These are phyloP conservation scores for Mamestra brassicae DNA, from an alignment of 2,888 invertebrate genomes.

Conservation along the genomic window DNA sequence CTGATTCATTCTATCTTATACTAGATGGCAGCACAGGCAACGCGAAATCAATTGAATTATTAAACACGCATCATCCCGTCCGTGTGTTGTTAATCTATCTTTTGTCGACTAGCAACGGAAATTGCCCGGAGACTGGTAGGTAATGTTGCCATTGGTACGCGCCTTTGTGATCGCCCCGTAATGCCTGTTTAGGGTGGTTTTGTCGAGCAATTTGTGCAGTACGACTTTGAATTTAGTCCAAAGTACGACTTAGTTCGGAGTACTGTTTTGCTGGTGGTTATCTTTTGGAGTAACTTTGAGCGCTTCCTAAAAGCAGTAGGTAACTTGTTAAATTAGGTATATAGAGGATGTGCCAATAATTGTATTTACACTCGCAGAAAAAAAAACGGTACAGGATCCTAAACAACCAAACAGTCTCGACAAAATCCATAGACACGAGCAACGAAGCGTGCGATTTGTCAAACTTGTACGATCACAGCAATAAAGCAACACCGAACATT, in stretches of 20 bases:
- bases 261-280: conserved; percentile 21
- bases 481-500: conserved; percentile 51
- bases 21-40: conserved; percentile 37
- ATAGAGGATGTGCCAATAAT: background rate
- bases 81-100: conserved; percentile 81
- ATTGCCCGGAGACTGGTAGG: conserved; percentile 68
- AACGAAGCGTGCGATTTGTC: conserved; percentile 46
- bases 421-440: conserved; percentile 23
- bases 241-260: conserved; percentile 27
- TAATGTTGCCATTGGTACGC: conserved; percentile 62
- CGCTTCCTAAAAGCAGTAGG: background rate
- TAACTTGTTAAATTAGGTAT: background rate
- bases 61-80: conserved; percentile 73
- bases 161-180: conserved; percentile 55
- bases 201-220: conserved; percentile 54
- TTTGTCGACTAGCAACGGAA: conserved; percentile 76
- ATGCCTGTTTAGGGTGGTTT: conserved; percentile 60
- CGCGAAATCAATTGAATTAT: conserved; percentile 76
- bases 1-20: background rate
- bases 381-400: background rate
- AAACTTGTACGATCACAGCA: conserved; percentile 52
- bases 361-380: background rate
- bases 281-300: conserved; percentile 11
- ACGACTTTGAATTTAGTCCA: conserved; percentile 41
- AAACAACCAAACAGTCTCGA: conserved; percentile 22